phyloP scores from a whole-genome alignment of 2,888 invertebrate genomes.

The Thymelicus sylvestris region DNA sequence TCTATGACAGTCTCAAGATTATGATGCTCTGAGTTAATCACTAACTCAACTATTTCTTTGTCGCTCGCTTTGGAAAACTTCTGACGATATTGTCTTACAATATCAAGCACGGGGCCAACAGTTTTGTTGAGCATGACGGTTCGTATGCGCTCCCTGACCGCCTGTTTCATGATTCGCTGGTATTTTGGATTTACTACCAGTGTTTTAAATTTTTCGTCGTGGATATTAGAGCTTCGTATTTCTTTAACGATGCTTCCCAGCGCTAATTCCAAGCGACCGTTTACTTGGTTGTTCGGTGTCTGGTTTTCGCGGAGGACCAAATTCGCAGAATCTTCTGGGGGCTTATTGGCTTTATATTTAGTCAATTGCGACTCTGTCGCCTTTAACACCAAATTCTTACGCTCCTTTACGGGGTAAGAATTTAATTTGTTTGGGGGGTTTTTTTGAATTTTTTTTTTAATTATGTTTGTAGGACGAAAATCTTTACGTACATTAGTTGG shows the following conservation, averaged over 20 bases:
- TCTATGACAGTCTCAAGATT: slow-evolving; percentile 14
- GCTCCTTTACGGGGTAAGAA: slow-evolving; percentile 40
- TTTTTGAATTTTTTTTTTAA: slow-evolving; percentile 49
- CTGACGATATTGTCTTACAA: slow-evolving; percentile 58
- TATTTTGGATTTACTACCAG: slow-evolving; percentile 42
- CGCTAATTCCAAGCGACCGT: slow-evolving; percentile 69
- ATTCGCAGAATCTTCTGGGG: slow-evolving; percentile 21
- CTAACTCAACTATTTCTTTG: slow-evolving; percentile 51
- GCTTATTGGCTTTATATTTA: neutral
- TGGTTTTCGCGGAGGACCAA: slow-evolving; percentile 51
- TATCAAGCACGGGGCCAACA: slow-evolving; percentile 51
- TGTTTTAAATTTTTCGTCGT: slow-evolving; percentile 33
- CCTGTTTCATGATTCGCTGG: slow-evolving; percentile 60
- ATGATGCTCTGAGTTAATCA: slow-evolving; percentile 22
- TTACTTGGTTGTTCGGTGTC: slow-evolving; percentile 55
- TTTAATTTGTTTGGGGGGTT: slow-evolving; percentile 49
- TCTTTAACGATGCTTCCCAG: slow-evolving; percentile 66
- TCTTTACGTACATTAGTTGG: slow-evolving; percentile 43
- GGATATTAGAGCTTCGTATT: slow-evolving; percentile 48
- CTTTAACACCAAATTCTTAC: slow-evolving; percentile 38
- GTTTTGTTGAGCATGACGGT: slow-evolving; percentile 59
- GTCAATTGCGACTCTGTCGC: slow-evolving; percentile 3
- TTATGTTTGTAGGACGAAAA: slow-evolving; percentile 54
- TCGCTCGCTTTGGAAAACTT: slow-evolving; percentile 58
- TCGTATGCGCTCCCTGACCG: slow-evolving; percentile 64